Conservation (phyloP, 2,797 vertebrate genomes). For the Eospalax fontanierii region DNA sequence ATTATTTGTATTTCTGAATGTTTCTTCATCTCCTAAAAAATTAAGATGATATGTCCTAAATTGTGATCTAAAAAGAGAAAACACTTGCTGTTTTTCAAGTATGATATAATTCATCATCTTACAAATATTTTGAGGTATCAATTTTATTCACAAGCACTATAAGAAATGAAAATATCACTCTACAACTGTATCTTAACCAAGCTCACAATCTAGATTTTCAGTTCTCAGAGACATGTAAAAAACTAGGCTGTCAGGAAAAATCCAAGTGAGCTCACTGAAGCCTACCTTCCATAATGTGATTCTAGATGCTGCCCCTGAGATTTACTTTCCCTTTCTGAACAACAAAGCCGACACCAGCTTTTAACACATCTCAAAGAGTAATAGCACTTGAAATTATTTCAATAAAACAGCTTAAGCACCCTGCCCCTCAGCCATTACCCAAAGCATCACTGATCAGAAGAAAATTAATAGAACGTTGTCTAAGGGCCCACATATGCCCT, state of each 20-base stretch:
- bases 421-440: not conserved
- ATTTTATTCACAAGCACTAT: not conserved
- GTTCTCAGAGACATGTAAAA: not conserved
- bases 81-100: not conserved
- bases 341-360: too few species aligned
- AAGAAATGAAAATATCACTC: not conserved
- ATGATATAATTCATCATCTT: not conserved
- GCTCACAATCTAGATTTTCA: not conserved
- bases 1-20: not conserved
- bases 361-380: not conserved
- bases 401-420: not conserved
- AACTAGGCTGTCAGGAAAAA: not conserved
- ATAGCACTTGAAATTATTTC: not conserved
- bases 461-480: not conserved
- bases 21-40: conserved; percentile 38
- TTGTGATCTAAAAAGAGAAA: not conserved
- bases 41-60: conserved; percentile 42
- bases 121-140: not conserved
- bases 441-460: not conserved
- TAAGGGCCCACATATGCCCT: not conserved
- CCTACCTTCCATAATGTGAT: not conserved
- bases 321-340: not conserved
- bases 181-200: not conserved
- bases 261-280: not conserved
- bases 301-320: not conserved